phyloP scores from a whole-genome alignment of 1,140 invertebrate species.

The Drosophila ficusphila region DNA sequence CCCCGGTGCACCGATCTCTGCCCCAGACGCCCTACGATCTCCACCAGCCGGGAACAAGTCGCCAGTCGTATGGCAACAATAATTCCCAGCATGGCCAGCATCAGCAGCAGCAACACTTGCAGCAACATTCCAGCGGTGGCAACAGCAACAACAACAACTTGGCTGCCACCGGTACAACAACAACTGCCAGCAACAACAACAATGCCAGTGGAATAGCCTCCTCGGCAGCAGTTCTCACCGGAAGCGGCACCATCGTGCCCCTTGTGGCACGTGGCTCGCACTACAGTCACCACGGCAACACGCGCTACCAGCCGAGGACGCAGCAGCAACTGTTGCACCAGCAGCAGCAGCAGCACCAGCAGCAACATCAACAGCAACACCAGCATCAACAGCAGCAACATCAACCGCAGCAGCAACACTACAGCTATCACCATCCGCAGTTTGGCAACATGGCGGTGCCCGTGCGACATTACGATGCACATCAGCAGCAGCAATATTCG shows the following conservation, averaged over 20 bases:
- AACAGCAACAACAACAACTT: constrained; percentile 55
- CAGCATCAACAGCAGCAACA: constrained; percentile 16
- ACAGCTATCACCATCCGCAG: constrained; percentile 35
- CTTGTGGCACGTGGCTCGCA: constrained; percentile 62
- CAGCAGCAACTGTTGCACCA: constrained; percentile 51
- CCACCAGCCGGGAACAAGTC: constrained; percentile 61
- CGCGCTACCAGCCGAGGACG: constrained; percentile 63
- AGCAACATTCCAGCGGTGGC: constrained; percentile 52
- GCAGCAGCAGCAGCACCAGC: constrained; percentile 46
- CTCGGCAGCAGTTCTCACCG: constrained; percentile 66
- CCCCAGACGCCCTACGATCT: constrained; percentile 52
- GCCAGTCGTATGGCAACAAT: constrained; percentile 62
- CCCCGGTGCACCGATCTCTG: constrained; percentile 51
- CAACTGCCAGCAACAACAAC: constrained; percentile 59
- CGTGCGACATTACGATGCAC: constrained; percentile 19
- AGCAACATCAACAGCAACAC: constrained; percentile 29
- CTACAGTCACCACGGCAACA: constrained; percentile 53
- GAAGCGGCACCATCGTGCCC: constrained; percentile 67
- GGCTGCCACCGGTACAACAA: constrained; percentile 37
- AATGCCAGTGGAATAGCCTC: constrained; percentile 56
- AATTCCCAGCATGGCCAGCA: constrained; percentile 64
- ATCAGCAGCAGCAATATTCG: constrained; percentile 33
- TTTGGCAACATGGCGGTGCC: constrained; percentile 37
- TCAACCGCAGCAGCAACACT: constrained; percentile 31
- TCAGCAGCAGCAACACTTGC: constrained; percentile 56